A percentile compares a stretch with the other conserved stretches of the same genome.
These are phyloP conservation scores for Hormaphis cornu DNA, from an alignment of 1,140 invertebrate genomes.

Conservation along the genomic window DNA sequence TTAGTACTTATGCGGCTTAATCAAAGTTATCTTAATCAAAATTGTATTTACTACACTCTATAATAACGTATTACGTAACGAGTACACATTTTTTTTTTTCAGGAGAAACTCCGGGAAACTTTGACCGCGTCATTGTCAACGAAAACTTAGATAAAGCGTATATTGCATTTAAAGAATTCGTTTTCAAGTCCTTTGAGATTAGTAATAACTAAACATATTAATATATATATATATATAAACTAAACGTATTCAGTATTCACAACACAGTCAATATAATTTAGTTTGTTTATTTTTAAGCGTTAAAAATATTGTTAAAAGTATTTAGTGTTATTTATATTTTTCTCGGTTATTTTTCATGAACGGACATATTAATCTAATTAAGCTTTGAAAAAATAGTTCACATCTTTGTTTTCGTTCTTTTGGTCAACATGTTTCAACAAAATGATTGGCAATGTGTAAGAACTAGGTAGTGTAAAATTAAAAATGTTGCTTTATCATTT, in stretches of 20 bases:
- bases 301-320: not conserved
- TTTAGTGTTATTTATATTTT: not conserved
- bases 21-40: constrained; percentile 9
- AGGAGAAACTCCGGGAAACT: constrained; percentile 69
- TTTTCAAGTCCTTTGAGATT: constrained; percentile 40
- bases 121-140: constrained; percentile 86
- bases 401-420: too few relatives aligned
- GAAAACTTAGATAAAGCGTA: constrained; percentile 85
- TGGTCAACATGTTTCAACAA: too few relatives aligned
- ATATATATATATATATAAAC: not conserved
- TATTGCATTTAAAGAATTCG: constrained; percentile 61
- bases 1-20: constrained; percentile 39
- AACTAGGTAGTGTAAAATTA: too few relatives aligned
- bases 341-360: too few relatives aligned
- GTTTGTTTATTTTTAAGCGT: not conserved
- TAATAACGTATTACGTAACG: constrained; percentile 11
- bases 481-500: too few relatives aligned
- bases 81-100: constrained; percentile 36
- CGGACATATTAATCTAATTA: too few relatives aligned
- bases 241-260: constrained; percentile 17
- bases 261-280: constrained; percentile 15
- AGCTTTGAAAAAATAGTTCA: too few relatives aligned
- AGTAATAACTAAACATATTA: constrained; percentile 41
- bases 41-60: constrained; percentile 16
- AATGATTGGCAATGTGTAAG: too few relatives aligned